Percentiles rank a stretch among this genome's conserved stretches.
Conservation (phyloP, 2,797 vertebrate genomes). For the Leptatherina wallacei region DNA sequence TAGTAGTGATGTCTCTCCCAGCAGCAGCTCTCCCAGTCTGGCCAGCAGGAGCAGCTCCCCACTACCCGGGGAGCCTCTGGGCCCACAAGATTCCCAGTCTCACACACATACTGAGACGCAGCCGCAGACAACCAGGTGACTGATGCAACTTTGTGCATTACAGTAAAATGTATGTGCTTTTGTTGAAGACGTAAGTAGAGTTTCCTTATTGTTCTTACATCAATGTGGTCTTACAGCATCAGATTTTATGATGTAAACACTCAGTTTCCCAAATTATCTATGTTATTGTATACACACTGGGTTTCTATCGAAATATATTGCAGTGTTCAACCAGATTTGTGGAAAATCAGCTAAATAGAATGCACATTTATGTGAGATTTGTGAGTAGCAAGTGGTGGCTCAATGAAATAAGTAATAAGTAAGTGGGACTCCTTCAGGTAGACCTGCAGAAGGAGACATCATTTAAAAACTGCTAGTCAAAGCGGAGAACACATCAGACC, state of each 20-base stretch:
- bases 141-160: not conserved
- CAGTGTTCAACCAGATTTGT: too few relatives aligned
- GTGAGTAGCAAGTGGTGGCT: too few relatives aligned
- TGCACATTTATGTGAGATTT: too few relatives aligned
- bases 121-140: conserved; percentile 53
- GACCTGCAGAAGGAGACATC: too few relatives aligned
- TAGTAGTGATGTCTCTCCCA: conserved; percentile 74
- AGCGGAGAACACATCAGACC: too few relatives aligned
- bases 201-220: not conserved
- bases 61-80: conserved; percentile 64
- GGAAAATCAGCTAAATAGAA: too few relatives aligned
- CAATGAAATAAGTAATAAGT: too few relatives aligned
- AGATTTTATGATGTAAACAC: not conserved
- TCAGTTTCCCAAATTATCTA: too few relatives aligned
- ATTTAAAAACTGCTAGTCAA: too few relatives aligned
- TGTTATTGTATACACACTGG: too few relatives aligned
- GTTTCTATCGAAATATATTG: too few relatives aligned
- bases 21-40: conserved; percentile 80
- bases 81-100: conserved; percentile 24
- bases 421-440: too few relatives aligned
- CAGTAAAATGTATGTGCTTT: not conserved
- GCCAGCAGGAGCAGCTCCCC: conserved; percentile 74
- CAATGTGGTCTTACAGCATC: not conserved
- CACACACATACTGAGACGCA: conserved; percentile 24
- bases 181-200: not conserved